phyloP scores from a whole-genome alignment of 2,113 vertebrate genomes.

The Leptodactylus fuscus region DNA sequence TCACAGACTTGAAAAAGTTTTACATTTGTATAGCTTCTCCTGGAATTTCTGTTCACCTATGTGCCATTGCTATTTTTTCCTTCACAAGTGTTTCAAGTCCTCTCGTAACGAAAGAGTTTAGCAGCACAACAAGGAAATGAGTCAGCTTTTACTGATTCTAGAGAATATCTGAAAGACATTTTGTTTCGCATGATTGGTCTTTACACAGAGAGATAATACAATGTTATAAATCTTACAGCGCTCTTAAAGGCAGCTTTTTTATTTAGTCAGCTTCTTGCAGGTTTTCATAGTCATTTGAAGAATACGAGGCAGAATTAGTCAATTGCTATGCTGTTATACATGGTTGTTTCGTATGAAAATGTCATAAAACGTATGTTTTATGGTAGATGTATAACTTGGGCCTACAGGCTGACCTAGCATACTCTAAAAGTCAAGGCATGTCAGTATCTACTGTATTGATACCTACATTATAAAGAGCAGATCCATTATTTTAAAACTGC shows the following conservation, averaged over 20 bases:
- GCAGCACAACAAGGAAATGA: slow-evolving; percentile 36
- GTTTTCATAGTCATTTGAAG: background rate
- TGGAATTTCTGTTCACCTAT: background rate
- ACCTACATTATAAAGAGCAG: no score
- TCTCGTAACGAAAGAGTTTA: background rate
- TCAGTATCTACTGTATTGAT: no score
- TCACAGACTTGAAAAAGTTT: background rate
- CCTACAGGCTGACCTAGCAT: background rate
- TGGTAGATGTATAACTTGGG: background rate
- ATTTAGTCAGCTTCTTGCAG: slow-evolving; percentile 23
- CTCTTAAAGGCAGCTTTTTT: slow-evolving; percentile 27
- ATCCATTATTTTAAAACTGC: no score
- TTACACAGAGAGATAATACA: slow-evolving; percentile 41
- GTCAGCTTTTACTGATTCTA: slow-evolving; percentile 24
- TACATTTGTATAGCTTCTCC: background rate
- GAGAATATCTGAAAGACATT: slow-evolving; percentile 28
- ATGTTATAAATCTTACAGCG: slow-evolving; percentile 34
- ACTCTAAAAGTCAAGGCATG: background rate
- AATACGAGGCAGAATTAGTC: background rate
- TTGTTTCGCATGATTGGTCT: slow-evolving; percentile 42
- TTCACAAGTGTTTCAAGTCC: background rate
- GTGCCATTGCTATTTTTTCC: background rate
- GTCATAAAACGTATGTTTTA: background rate
- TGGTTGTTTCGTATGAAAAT: background rate
- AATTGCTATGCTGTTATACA: background rate